Evolutionary conservation across 2,797 vertebrate species (phyloP).

Genomic region (Streptopelia turtur): DNA sequence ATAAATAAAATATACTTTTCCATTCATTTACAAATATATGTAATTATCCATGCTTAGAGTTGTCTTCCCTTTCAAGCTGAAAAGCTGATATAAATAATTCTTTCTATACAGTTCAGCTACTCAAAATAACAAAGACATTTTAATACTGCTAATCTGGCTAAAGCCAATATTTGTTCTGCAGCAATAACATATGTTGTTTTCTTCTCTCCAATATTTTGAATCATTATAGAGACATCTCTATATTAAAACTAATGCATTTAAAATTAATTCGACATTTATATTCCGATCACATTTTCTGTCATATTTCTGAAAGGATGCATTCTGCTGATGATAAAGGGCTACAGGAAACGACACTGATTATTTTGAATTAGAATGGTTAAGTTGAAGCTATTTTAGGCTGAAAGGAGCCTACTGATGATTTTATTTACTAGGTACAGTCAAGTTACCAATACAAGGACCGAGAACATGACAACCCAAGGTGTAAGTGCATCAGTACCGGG

Average conservation of each 20-base stretch:
- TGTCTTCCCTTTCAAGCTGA: neutral
- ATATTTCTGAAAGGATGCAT: neutral
- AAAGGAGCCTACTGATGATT: neutral
- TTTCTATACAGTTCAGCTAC: neutral
- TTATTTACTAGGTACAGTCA: neutral
- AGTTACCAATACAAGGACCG: neutral
- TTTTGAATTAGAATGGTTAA: slow-evolving; percentile 58
- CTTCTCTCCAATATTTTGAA: neutral
- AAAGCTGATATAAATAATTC: slow-evolving; percentile 28
- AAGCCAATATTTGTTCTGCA: slow-evolving; percentile 23
- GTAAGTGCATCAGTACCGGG: neutral
- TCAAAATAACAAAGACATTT: slow-evolving; percentile 33
- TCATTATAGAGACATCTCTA: neutral
- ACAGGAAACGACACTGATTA: slow-evolving; percentile 49
- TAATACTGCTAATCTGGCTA: slow-evolving; percentile 21
- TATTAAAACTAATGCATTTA: slow-evolving; percentile 23
- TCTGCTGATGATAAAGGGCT: neutral
- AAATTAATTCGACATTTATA: slow-evolving; percentile 20
- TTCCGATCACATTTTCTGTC: neutral
- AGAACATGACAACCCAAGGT: neutral
- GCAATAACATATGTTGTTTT: neutral
- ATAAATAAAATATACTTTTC: neutral
- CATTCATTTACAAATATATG: neutral
- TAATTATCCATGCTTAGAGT: neutral
- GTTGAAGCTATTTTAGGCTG: neutral